Evolutionary conservation across 35 echinoderm and acorn worm species (phyloP).

Genomic region (Ophiothrix spiculata): DNA sequence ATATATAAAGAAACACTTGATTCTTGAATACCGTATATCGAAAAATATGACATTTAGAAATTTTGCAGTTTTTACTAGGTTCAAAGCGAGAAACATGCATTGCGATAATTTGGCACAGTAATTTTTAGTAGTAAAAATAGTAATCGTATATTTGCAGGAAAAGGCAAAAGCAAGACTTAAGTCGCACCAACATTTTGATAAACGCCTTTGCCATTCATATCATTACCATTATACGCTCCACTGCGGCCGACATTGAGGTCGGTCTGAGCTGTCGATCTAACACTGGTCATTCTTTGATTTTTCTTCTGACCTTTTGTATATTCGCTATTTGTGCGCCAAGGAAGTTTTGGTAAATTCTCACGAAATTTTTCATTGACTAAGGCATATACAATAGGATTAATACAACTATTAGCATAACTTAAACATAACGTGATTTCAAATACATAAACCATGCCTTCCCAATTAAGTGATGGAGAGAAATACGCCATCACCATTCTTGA

Average conservation of each 20-base stretch:
- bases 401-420: slow-evolving; percentile 26
- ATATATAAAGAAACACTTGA: too few relatives aligned
- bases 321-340: background rate
- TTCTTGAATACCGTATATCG: too few relatives aligned
- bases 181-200: too few relatives aligned
- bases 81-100: too few relatives aligned
- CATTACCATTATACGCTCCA: background rate
- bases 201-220: background rate
- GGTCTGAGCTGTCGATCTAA: background rate
- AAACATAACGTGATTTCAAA: slow-evolving; percentile 23
- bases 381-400: slow-evolving; percentile 30
- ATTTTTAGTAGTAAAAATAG: too few relatives aligned
- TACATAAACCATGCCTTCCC: slow-evolving; percentile 11
- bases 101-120: too few relatives aligned
- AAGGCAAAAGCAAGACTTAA: too few relatives aligned
- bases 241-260: background rate
- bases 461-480: background rate
- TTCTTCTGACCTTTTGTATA: background rate
- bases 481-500: slow-evolving; percentile 20
- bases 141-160: too few relatives aligned
- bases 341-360: slow-evolving; percentile 18
- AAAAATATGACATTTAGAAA: too few relatives aligned
- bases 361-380: slow-evolving; percentile 27
- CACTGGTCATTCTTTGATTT: background rate
- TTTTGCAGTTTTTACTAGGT: too few relatives aligned